Evolutionary conservation across 2,797 vertebrate genomes (phyloP).

Genomic region (Gallirallus australis): DNA sequence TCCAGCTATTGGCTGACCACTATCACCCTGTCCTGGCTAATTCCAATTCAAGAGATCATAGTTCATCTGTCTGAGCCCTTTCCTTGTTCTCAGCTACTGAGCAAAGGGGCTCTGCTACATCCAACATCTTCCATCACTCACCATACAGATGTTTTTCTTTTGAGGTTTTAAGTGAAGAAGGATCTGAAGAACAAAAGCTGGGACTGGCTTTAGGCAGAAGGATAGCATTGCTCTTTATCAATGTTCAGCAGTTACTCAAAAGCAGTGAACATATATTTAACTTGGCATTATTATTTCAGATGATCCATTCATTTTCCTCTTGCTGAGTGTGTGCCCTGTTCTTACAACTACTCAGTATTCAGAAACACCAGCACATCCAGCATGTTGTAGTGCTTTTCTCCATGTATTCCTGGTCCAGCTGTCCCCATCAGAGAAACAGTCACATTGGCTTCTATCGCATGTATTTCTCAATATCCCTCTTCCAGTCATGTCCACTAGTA

Average conservation of each 20-base stretch:
- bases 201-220: background rate
- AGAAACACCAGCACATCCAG: background rate
- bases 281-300: background rate
- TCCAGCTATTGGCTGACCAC: background rate
- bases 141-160: background rate
- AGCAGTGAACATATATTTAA: background rate
- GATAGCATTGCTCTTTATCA: background rate
- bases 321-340: background rate
- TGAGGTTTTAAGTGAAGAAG: background rate
- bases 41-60: background rate
- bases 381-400: background rate
- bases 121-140: background rate
- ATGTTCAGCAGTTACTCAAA: background rate
- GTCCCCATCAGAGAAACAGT: background rate
- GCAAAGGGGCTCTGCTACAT: background rate
- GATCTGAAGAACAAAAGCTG: background rate
- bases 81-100: background rate
- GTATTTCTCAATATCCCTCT: background rate
- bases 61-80: background rate
- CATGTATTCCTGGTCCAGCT: background rate
- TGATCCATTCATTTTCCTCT: background rate
- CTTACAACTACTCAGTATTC: background rate
- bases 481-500: background rate
- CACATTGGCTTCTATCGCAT: background rate
- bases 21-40: background rate